Evolutionary conservation across 2,113 vertebrate genomes (phyloP), one percentile per base, ranked within the genome.

Genomic region (Oncorhynchus gorbuscha): DNA sequence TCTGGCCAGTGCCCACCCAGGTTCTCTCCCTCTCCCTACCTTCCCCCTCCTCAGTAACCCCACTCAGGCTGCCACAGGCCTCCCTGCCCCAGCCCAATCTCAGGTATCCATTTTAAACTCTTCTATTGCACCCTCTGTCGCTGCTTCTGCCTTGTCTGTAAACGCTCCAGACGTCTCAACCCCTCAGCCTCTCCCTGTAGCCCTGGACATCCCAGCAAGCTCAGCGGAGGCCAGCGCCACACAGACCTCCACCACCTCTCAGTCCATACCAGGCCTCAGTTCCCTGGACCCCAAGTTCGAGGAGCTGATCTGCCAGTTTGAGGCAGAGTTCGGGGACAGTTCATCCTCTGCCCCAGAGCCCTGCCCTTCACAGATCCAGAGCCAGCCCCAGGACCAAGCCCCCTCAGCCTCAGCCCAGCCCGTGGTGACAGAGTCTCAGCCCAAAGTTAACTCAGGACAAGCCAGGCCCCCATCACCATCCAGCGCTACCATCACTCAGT

Each of bases 221-320:
- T 86, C 87, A 84, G 85, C 84, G 76, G 86, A 58, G 78, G 78
- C 83, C 82, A 90, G 81, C 85, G 83, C 79, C 83, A 83, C 85
- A 85, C 82, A 86, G 39, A 45, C 39, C 39, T 86, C 81, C 74
- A 83, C 0, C 87, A 85, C 81, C 81, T 89, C 93, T 79, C 81
- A 86, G 18, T 77, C 51, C 51, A 55, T 30, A 75, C 69, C 26
- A 14, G 90, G 91, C 64, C 81, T 96, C 2, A 81, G 90, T 35
- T 89, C 91, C 68, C 90, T 97, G 13, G 96, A 98, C 69, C 95
- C 97, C 48, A 98, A 98, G 86, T 92, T 96, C 26, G 97, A 99
- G 92, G 97, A 97, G 73, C 93, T 99, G 73, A 96, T 99, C 87
- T 94, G 95, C 75, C 97, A 97, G 86, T 97, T 98, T 74, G 97